Evolutionary conservation across 2,797 vertebrate species (phyloP).

Genomic region (Lycodopsis pacificus): DNA sequence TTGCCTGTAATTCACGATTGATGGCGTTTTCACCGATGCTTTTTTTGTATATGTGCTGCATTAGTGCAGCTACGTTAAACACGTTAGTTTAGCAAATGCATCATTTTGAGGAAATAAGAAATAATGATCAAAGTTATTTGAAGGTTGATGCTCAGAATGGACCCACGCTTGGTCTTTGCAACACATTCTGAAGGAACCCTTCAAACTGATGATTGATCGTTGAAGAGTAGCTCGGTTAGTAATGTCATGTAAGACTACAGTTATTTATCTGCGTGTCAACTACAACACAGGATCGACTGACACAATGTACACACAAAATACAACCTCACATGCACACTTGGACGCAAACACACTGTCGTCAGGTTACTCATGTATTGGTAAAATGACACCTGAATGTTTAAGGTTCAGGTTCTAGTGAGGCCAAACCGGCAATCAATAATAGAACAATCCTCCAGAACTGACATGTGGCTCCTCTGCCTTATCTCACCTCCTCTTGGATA

Average conservation of each 20-base stretch:
- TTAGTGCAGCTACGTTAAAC: not conserved
- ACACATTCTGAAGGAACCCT: not conserved
- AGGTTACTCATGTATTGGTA: conserved; percentile 7
- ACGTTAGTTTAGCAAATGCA: not conserved
- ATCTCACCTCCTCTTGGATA: conserved; percentile 22
- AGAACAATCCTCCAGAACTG: not conserved
- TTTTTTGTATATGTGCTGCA: not conserved
- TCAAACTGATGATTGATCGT: conserved; percentile 1
- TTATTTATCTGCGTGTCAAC: not conserved
- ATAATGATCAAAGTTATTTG: not conserved
- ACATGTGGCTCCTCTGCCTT: conserved; percentile 6
- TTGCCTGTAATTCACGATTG: not conserved
- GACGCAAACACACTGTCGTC: not conserved
- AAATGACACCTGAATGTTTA: conserved; percentile 19
- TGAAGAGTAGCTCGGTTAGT: not conserved
- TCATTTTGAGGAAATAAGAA: not conserved
- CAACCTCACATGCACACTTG: not conserved
- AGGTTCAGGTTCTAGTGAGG: conserved; percentile 28
- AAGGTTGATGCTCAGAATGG: not conserved
- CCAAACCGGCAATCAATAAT: conserved; percentile 28
- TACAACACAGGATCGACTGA: not conserved
- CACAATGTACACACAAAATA: not conserved
- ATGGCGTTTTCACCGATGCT: not conserved
- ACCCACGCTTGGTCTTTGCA: not conserved
- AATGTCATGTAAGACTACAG: not conserved